A percentile compares a stretch with the other conserved stretches of the same genome.
Evolutionary conservation across 1,140 invertebrate genomes (phyloP).

Genomic region (Ridgeia piscesae): DNA sequence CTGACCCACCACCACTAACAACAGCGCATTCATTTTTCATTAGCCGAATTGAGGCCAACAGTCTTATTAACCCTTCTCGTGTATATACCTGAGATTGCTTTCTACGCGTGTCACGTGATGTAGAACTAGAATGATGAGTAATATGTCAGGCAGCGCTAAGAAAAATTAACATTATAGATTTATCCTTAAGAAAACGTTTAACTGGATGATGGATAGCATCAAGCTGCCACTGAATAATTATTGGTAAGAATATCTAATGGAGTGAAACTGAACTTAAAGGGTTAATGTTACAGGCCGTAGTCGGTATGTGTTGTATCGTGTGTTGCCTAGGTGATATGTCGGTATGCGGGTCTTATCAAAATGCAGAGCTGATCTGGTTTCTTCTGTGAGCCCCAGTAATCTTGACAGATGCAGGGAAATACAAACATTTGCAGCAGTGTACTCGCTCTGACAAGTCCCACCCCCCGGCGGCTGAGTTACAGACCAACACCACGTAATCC

Average conservation of each 20-base stretch:
- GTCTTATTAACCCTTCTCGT: not conserved
- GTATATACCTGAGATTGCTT: not conserved
- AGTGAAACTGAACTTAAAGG: not conserved
- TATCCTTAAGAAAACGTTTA: not conserved
- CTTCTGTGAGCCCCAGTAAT: not conserved
- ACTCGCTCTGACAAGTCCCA: not conserved
- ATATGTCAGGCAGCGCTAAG: too few species aligned
- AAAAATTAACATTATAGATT: not conserved
- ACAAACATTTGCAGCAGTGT: not conserved
- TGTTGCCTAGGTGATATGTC: not conserved
- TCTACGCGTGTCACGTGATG: too few species aligned
- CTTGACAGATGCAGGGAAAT: not conserved
- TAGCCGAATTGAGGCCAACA: too few species aligned
- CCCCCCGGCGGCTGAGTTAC: not conserved
- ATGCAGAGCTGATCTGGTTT: not conserved
- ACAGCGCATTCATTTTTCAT: not conserved
- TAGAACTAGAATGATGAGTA: too few species aligned
- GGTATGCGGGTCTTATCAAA: not conserved
- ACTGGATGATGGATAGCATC: not conserved
- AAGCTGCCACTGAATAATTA: too few species aligned
- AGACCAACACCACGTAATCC: not conserved
- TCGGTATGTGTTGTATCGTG: not conserved
- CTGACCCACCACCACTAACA: not conserved
- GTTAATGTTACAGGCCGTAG: not conserved
- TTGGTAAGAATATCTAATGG: not conserved